phyloP scores from a whole-genome alignment of 2,113 vertebrate genomes.

The Lamprotornis superbus region DNA sequence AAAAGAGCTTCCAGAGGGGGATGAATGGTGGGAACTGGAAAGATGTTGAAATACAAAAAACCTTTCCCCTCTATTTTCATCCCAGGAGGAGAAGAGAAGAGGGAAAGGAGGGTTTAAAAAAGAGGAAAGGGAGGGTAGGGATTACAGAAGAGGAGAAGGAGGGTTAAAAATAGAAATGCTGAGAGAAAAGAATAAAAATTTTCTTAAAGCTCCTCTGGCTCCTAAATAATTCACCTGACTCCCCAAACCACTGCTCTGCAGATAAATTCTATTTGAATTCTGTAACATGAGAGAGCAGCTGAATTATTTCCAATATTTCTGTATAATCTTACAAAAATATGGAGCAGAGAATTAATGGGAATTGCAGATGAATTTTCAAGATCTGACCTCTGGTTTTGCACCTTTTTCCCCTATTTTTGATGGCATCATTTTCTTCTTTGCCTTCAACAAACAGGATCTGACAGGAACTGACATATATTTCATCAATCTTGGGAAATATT shows the following conservation, averaged over 20 bases:
- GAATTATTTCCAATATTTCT: background rate
- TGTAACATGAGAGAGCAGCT: background rate
- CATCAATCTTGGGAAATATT: background rate
- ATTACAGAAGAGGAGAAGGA: background rate
- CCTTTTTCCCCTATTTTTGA: background rate
- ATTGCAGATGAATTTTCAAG: background rate
- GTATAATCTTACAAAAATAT: background rate
- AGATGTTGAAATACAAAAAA: background rate
- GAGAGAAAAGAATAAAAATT: background rate
- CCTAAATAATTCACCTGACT: background rate
- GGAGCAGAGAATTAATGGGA: background rate
- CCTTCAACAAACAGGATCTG: background rate
- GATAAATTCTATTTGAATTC: background rate
- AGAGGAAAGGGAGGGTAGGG: background rate
- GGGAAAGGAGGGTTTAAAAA: background rate
- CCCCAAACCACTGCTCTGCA: background rate
- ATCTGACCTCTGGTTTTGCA: background rate
- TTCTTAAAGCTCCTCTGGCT: background rate
- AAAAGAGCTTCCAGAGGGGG: background rate
- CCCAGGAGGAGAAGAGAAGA: background rate
- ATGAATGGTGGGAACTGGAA: background rate
- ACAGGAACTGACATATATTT: background rate
- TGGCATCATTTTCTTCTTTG: background rate
- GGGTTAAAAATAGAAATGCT: background rate
- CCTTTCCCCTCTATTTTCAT: background rate